A percentile compares a stretch with the other conserved stretches of the same genome.
These are phyloP conservation scores for Caranx melampygus DNA, from an alignment of 2,113 vertebrate genomes.

Conservation along the genomic window DNA sequence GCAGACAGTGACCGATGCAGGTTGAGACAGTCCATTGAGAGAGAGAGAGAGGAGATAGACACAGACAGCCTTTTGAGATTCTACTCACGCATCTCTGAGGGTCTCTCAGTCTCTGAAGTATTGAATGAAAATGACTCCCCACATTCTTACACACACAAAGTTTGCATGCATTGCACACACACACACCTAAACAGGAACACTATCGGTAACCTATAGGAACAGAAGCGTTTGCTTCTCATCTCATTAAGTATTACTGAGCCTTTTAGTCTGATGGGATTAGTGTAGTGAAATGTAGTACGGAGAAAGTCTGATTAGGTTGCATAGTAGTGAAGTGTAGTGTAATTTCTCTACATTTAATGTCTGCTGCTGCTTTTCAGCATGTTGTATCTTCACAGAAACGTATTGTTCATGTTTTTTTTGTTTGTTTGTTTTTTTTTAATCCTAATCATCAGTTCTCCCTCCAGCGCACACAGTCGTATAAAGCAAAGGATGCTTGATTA, in stretches of 20 bases:
- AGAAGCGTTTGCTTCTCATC: slow-evolving; percentile 66
- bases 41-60: slow-evolving; percentile 58
- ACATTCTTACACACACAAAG: slow-evolving; percentile 46
- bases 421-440: slow-evolving; percentile 11
- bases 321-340: slow-evolving; percentile 32
- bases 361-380: slow-evolving; percentile 10
- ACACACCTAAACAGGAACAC: slow-evolving; percentile 42
- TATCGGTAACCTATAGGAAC: slow-evolving; percentile 63
- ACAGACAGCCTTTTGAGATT: slow-evolving; percentile 80
- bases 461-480: background rate
- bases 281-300: slow-evolving; percentile 55
- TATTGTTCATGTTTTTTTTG: background rate
- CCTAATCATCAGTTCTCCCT: background rate
- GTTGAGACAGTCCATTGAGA: slow-evolving; percentile 21
- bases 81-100: slow-evolving; percentile 76
- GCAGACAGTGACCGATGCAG: slow-evolving; percentile 43
- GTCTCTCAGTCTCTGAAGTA: slow-evolving; percentile 76
- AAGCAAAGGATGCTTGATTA: slow-evolving; percentile 3
- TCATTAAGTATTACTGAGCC: slow-evolving; percentile 72
- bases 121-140: slow-evolving; percentile 77
- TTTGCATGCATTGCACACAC: slow-evolving; percentile 31
- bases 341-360: slow-evolving; percentile 41
- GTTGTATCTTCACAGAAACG: slow-evolving; percentile 23
- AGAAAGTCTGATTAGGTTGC: slow-evolving; percentile 64
- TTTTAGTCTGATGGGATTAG: slow-evolving; percentile 69